Evolutionary conservation across 2,797 vertebrate genomes (phyloP).

Genomic region (Ctenopoma multispine): DNA sequence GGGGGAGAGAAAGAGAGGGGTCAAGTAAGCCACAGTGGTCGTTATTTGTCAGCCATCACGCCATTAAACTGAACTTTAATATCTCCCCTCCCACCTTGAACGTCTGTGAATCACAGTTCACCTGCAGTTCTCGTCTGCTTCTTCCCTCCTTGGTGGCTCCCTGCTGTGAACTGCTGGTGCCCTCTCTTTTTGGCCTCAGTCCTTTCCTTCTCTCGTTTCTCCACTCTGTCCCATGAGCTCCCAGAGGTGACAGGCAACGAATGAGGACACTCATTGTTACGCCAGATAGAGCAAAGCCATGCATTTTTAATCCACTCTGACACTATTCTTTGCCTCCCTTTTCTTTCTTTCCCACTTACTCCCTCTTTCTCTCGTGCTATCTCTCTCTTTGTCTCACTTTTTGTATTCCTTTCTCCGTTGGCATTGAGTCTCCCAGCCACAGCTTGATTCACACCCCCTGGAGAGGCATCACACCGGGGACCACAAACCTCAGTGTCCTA

Average conservation of each 20-base stretch:
- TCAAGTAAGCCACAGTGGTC: constrained; percentile 29
- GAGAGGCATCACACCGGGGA: constrained; percentile 61
- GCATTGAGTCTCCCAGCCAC: constrained; percentile 31
- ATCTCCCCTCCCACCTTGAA: neutral
- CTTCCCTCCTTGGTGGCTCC: constrained; percentile 11
- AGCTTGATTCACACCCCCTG: constrained; percentile 49
- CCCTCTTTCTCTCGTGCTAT: neutral
- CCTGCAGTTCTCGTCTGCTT: constrained; percentile 1
- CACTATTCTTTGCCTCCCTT: constrained; percentile 18
- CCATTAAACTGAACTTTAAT: constrained; percentile 13
- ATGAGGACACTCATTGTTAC: constrained; percentile 75
- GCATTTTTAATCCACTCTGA: constrained; percentile 77
- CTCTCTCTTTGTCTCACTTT: neutral
- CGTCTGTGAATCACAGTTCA: constrained; percentile 16
- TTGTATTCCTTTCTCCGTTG: neutral
- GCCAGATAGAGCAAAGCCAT: constrained; percentile 62
- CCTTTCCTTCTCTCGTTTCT: constrained; percentile 13
- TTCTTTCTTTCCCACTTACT: neutral
- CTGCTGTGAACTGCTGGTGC: constrained; percentile 12
- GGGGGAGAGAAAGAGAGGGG: neutral
- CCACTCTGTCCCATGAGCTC: constrained; percentile 47
- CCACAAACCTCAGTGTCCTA: constrained; percentile 39
- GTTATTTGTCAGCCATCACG: constrained; percentile 20
- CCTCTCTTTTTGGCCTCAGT: constrained; percentile 8
- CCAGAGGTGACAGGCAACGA: constrained; percentile 73